A percentile compares a stretch with the other conserved stretches of the same genome.
Conservation (phyloP, 2,888 invertebrate species). For the Ryuthela nishihirai region DNA sequence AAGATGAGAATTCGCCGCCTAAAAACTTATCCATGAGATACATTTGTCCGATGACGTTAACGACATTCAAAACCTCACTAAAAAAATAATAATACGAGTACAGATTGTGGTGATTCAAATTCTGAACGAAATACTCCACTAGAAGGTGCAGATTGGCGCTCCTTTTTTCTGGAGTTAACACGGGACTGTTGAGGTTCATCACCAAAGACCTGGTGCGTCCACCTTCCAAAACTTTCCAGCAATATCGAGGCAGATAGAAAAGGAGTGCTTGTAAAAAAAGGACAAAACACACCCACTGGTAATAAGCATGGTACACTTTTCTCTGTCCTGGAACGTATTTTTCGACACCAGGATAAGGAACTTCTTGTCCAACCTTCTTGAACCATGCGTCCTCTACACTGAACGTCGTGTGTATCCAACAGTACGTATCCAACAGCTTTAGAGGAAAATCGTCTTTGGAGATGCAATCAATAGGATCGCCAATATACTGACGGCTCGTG, state of each 20-base stretch:
- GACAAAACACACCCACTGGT: slow-evolving; percentile 51
- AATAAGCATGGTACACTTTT: slow-evolving; percentile 45
- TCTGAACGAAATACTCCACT: slow-evolving; percentile 65
- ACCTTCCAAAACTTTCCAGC: slow-evolving; percentile 49
- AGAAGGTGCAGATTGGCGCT: slow-evolving; percentile 14
- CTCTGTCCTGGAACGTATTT: slow-evolving; percentile 48
- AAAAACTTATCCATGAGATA: slow-evolving; percentile 43
- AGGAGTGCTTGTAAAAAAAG: slow-evolving; percentile 48
- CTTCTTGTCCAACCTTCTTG: slow-evolving; percentile 72
- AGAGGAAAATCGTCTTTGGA: slow-evolving; percentile 59
- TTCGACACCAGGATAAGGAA: slow-evolving; percentile 78
- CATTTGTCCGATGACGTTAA: slow-evolving; percentile 44
- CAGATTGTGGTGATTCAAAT: slow-evolving; percentile 69
- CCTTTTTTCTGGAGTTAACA: slow-evolving; percentile 20
- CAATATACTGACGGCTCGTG: slow-evolving; percentile 41
- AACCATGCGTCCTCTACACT: slow-evolving; percentile 77
- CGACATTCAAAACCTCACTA: slow-evolving; percentile 42
- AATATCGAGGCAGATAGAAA: slow-evolving; percentile 47
- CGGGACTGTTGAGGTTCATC: slow-evolving; percentile 38
- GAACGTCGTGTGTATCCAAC: slow-evolving; percentile 94
- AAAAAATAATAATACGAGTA: slow-evolving; percentile 57
- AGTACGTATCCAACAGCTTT: slow-evolving; percentile 65
- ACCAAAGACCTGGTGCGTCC: slow-evolving; percentile 43
- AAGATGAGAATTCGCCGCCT: slow-evolving; percentile 43
- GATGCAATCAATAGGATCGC: slow-evolving; percentile 42